Percentiles rank a stretch among this genome's conserved stretches.
Conservation (phyloP, 1,140 invertebrate genomes). For the Acyrthosiphon pisum region DNA sequence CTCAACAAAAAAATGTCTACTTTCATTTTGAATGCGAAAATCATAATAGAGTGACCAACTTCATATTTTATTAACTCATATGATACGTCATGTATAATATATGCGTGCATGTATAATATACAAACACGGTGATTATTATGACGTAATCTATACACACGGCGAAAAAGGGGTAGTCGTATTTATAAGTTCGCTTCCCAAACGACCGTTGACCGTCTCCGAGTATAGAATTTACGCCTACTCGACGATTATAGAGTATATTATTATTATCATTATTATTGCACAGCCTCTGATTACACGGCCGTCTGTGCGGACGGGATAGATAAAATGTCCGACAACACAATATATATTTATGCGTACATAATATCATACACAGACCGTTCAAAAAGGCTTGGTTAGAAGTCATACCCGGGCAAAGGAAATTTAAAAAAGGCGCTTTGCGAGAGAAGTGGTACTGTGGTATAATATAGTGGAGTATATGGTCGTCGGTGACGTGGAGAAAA, state of each 20-base stretch:
- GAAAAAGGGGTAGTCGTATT: neutral
- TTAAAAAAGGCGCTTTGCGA: neutral
- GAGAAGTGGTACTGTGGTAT: neutral
- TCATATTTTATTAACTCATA: neutral
- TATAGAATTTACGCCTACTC: neutral
- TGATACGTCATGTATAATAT: neutral
- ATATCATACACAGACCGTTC: neutral
- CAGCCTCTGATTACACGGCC: neutral
- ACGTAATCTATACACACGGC: neutral
- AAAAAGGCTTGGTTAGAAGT: neutral
- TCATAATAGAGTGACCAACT: neutral
- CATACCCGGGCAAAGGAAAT: neutral
- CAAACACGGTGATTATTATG: neutral
- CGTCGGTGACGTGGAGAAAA: neutral
- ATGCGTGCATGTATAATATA: neutral
- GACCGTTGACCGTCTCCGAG: neutral
- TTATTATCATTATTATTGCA: constrained; percentile 8
- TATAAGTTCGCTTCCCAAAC: neutral
- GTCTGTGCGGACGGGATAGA: neutral
- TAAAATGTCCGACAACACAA: constrained; percentile 21
- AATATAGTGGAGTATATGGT: neutral
- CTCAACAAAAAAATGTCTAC: neutral
- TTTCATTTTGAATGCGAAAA: neutral
- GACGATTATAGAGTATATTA: neutral
- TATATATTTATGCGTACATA: constrained; percentile 11